phyloP scores from a whole-genome alignment of 2,113 vertebrate genomes.

The Podarcis cretensis region DNA sequence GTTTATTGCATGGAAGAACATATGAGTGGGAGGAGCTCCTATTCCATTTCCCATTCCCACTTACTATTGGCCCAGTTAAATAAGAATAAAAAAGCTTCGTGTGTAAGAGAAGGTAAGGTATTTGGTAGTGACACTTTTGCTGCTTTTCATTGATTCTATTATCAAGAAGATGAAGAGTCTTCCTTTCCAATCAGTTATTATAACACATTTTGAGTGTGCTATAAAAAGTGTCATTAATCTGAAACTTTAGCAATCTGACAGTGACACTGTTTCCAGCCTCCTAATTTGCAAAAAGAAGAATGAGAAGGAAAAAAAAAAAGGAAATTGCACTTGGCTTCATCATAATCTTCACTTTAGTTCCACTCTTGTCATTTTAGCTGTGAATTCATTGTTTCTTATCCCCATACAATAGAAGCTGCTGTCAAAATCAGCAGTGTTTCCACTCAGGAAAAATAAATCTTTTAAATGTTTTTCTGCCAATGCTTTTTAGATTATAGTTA shows the following conservation, averaged over 20 bases:
- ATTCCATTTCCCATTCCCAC: background rate
- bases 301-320: background rate
- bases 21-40: background rate
- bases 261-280: slow-evolving; percentile 6
- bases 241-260: slow-evolving; percentile 24
- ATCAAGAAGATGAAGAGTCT: slow-evolving; percentile 4
- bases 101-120: background rate
- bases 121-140: background rate
- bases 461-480: background rate
- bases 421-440: slow-evolving; percentile 11
- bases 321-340: slow-evolving; percentile 16
- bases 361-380: background rate
- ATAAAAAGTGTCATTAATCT: slow-evolving; percentile 39
- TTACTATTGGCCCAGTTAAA: background rate
- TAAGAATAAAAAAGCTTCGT: background rate
- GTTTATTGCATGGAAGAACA: background rate
- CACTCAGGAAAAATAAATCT: background rate
- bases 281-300: slow-evolving; percentile 28
- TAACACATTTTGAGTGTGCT: slow-evolving; percentile 21
- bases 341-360: background rate
- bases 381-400: slow-evolving; percentile 22
- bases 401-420: background rate
- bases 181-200: slow-evolving; percentile 37
- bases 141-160: background rate
- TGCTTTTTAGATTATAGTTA: slow-evolving; percentile 10